Evolutionary conservation across 92 coral and sea anemone species (phyloP).

Genomic region (Epizoanthus illoricatus): DNA sequence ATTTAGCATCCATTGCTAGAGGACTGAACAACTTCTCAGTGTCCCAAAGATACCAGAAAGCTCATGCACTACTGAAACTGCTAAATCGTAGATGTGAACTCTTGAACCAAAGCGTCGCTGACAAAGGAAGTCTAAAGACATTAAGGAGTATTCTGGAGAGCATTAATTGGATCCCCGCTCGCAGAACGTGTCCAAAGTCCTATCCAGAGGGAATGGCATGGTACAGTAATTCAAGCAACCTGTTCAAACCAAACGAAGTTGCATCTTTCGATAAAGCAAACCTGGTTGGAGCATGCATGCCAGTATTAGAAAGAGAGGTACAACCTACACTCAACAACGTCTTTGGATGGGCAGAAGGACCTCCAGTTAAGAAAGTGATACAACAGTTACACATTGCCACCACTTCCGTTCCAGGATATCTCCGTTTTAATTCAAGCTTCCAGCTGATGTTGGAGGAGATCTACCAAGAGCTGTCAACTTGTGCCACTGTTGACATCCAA

Average conservation of each 20-base stretch:
- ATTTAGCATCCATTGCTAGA: slow-evolving; percentile 51
- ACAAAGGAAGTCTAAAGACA: background rate
- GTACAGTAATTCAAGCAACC: slow-evolving; percentile 40
- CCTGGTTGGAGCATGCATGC: slow-evolving; percentile 72
- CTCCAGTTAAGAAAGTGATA: slow-evolving; percentile 46
- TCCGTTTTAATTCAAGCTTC: slow-evolving; percentile 23
- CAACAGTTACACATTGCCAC: slow-evolving; percentile 60
- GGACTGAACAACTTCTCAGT: slow-evolving; percentile 21
- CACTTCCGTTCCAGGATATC: slow-evolving; percentile 1
- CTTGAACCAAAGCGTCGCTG: slow-evolving; percentile 22
- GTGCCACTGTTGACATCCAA: background rate
- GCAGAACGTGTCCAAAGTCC: slow-evolving; percentile 42
- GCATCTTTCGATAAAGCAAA: slow-evolving; percentile 46
- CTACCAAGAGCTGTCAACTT: slow-evolving; percentile 56
- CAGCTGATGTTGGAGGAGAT: slow-evolving; percentile 63
- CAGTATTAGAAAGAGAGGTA: slow-evolving; percentile 50
- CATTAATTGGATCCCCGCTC: slow-evolving; percentile 63
- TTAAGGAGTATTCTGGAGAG: slow-evolving; percentile 24
- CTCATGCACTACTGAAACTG: slow-evolving; percentile 62
- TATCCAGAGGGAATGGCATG: slow-evolving; percentile 79
- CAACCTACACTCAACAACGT: slow-evolving; percentile 19
- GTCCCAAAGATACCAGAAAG: slow-evolving; percentile 43
- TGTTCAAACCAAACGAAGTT: slow-evolving; percentile 64
- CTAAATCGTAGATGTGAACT: slow-evolving; percentile 43
- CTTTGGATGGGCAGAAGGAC: slow-evolving; percentile 68